Percentiles rank a stretch among this genome's conserved stretches.
These are phyloP conservation scores for Philotrypesis tridentata DNA, from an alignment of 1,140 invertebrate genomes.

Conservation along the genomic window DNA sequence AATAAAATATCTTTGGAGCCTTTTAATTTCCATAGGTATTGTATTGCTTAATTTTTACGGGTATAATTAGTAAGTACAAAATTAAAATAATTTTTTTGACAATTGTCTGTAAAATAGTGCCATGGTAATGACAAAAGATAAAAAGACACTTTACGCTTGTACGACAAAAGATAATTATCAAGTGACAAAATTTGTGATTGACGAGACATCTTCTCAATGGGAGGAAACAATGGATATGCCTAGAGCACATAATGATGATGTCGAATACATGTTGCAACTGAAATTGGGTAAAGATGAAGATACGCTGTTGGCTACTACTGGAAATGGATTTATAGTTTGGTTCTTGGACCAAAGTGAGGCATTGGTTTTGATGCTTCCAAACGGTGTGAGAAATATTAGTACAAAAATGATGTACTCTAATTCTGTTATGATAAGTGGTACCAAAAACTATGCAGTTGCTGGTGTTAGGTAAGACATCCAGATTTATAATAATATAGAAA, in stretches of 20 bases:
- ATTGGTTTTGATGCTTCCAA: slow-evolving; percentile 85
- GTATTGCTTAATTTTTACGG: not conserved
- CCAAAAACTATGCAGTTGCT: slow-evolving; percentile 93
- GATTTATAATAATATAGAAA: not conserved
- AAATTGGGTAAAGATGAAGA: slow-evolving; percentile 87
- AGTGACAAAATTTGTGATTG: slow-evolving; percentile 75
- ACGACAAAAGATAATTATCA: slow-evolving; percentile 75
- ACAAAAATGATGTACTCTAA: slow-evolving; percentile 91
- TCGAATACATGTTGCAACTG: slow-evolving; percentile 86
- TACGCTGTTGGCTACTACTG: slow-evolving; percentile 88
- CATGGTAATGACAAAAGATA: slow-evolving; percentile 77
- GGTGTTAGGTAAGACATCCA: slow-evolving; percentile 82
- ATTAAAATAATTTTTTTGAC: slow-evolving; percentile 5
- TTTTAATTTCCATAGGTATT: slow-evolving; percentile 83
- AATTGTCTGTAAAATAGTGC: slow-evolving; percentile 72
- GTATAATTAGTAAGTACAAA: not conserved
- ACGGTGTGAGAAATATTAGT: slow-evolving; percentile 94
- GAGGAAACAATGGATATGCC: slow-evolving; percentile 76
- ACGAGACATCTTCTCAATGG: slow-evolving; percentile 77
- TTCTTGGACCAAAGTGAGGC: slow-evolving; percentile 77
- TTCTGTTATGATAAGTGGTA: slow-evolving; percentile 92
- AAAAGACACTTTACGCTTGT: slow-evolving; percentile 78
- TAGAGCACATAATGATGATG: slow-evolving; percentile 79
- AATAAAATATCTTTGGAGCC: slow-evolving; percentile 76
- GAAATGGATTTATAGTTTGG: slow-evolving; percentile 88